Conservation (phyloP, 92 coral and sea anemone genomes). For the Palythoa grandiflora region DNA sequence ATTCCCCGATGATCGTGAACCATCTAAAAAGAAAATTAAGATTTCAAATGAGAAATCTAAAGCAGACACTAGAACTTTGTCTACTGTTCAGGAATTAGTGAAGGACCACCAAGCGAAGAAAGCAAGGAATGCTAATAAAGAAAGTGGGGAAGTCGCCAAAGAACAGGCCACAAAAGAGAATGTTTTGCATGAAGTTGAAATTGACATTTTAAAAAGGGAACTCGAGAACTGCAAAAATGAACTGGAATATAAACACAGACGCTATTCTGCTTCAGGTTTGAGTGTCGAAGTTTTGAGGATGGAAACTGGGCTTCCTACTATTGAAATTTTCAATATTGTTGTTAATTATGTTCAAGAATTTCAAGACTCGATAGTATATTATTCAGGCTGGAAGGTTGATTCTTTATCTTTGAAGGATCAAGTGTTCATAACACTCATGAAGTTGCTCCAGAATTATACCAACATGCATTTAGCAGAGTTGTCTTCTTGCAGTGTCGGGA, state of each 20-base stretch:
- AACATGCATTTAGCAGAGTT: background rate
- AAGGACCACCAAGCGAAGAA: no score
- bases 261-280: slow-evolving; percentile 29
- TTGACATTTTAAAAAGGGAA: slow-evolving; percentile 42
- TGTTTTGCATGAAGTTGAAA: slow-evolving; percentile 41
- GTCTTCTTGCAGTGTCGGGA: slow-evolving; percentile 34
- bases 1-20: background rate
- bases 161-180: background rate
- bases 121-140: no score
- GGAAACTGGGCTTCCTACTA: slow-evolving; percentile 68
- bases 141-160: no score
- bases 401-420: slow-evolving; percentile 55
- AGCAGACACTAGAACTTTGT: no score
- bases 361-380: slow-evolving; percentile 48
- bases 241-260: slow-evolving; percentile 30
- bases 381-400: slow-evolving; percentile 57
- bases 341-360: slow-evolving; percentile 42
- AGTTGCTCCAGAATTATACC: slow-evolving; percentile 56
- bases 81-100: no score
- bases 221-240: slow-evolving; percentile 15
- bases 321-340: slow-evolving; percentile 50
- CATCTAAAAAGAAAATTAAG: background rate
- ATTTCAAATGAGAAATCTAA: no score
- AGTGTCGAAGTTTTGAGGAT: slow-evolving; percentile 44
- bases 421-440: slow-evolving; percentile 57